These are phyloP conservation scores for Chloropsis cyanopogon DNA, from an alignment of 2,113 vertebrate species.

Conservation along the genomic window DNA sequence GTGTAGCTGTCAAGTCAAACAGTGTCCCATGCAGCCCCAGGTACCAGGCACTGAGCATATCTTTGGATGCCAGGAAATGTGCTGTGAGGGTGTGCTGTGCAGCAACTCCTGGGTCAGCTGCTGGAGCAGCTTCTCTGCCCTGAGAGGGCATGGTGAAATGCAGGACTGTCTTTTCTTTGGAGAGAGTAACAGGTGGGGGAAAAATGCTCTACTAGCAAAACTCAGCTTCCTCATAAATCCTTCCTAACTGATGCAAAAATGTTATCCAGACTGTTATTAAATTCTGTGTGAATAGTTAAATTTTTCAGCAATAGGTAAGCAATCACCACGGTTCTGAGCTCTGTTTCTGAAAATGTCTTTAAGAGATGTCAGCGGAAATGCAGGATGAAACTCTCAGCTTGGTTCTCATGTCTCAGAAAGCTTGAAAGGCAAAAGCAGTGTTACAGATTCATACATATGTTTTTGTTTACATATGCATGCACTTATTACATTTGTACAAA, in stretches of 20 bases:
- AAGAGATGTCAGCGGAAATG: not conserved
- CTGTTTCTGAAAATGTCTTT: not conserved
- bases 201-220: not conserved
- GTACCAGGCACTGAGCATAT: rapidly evolving
- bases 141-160: rapidly evolving
- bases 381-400: not conserved
- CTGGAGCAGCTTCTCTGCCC: not conserved
- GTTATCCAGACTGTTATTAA: not conserved
- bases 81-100: not conserved
- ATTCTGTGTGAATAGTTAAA: not conserved
- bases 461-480: not conserved
- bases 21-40: not conserved
- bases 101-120: rapidly evolving
- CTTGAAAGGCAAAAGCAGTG: not conserved
- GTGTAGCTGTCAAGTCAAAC: not conserved
- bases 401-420: not conserved
- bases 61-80: not conserved
- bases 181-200: not conserved
- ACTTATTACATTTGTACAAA: not conserved
- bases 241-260: not conserved
- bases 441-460: not conserved
- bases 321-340: rapidly evolving
- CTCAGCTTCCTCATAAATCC: not conserved
- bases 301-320: not conserved
- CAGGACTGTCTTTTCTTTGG: not conserved